A percentile compares a stretch with the other conserved stretches of the same genome.
Evolutionary conservation across 2,113 vertebrate genomes (phyloP).

Genomic region (Sylvietta virens): DNA sequence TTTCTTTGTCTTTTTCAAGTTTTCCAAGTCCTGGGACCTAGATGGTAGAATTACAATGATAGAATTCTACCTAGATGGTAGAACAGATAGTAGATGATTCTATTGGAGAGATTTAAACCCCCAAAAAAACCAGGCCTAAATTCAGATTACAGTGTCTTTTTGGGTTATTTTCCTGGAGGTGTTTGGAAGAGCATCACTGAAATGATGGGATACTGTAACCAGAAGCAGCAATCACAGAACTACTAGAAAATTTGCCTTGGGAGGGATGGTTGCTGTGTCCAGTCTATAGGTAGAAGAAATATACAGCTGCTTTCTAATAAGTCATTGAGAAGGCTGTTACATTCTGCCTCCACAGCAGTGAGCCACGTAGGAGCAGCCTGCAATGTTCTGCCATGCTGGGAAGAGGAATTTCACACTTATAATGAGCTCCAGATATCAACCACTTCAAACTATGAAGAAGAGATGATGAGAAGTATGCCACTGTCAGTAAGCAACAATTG

Average conservation of each 20-base stretch:
- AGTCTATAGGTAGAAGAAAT: neutral
- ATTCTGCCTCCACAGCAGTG: neutral
- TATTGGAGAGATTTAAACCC: neutral
- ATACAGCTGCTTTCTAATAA: neutral
- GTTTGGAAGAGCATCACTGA: neutral
- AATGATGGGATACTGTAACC: neutral
- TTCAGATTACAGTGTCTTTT: neutral
- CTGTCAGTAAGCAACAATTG: neutral
- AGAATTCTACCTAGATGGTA: neutral
- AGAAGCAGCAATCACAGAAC: rapidly evolving
- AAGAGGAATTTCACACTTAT: neutral
- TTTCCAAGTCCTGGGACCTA: neutral
- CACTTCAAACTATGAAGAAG: neutral
- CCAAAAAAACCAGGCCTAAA: neutral
- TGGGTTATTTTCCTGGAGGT: neutral
- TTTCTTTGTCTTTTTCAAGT: neutral
- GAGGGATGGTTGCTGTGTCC: rapidly evolving
- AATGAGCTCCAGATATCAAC: neutral
- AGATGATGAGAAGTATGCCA: neutral
- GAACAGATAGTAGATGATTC: neutral
- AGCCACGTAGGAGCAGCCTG: neutral
- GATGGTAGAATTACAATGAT: neutral
- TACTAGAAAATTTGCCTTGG: neutral
- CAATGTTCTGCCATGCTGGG: neutral
- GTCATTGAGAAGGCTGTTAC: neutral